Conservation (phyloP, 2,113 vertebrate genomes). For the Abramis brama region DNA sequence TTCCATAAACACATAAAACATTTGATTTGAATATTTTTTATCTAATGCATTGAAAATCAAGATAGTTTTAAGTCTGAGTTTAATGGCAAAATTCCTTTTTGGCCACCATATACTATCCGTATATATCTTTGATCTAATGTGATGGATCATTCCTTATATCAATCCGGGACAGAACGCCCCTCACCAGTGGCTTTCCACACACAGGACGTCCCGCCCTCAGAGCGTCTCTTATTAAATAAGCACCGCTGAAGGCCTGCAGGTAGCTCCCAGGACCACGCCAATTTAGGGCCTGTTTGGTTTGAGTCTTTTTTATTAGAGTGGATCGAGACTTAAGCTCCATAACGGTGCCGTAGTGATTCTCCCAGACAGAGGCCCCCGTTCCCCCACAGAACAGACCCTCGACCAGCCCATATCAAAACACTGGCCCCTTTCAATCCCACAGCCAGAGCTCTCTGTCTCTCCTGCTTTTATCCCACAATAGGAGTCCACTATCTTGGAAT, state of each 20-base stretch:
- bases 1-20: too few relatives aligned
- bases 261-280: constrained; percentile 70
- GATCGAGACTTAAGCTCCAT: constrained; percentile 79
- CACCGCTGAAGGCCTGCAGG: constrained; percentile 70
- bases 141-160: background rate
- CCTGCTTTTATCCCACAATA: constrained; percentile 67
- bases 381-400: constrained; percentile 34
- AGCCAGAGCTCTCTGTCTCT: constrained; percentile 56
- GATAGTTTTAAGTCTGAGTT: background rate
- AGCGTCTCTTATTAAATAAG: constrained; percentile 69
- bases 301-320: constrained; percentile 79
- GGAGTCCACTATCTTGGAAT: constrained; percentile 63
- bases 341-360: constrained; percentile 71
- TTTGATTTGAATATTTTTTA: background rate
- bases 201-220: background rate
- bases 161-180: background rate
- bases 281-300: constrained; percentile 73
- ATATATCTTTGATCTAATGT: background rate
- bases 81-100: background rate
- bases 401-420: constrained; percentile 74
- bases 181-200: background rate
- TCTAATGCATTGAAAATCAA: background rate
- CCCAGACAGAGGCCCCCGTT: constrained; percentile 73
- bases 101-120: background rate
- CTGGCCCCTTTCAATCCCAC: constrained; percentile 65